Evolutionary conservation across 2,113 vertebrate genomes (phyloP), one percentile per base, ranked within the genome.

Genomic region (Numida meleagris): DNA sequence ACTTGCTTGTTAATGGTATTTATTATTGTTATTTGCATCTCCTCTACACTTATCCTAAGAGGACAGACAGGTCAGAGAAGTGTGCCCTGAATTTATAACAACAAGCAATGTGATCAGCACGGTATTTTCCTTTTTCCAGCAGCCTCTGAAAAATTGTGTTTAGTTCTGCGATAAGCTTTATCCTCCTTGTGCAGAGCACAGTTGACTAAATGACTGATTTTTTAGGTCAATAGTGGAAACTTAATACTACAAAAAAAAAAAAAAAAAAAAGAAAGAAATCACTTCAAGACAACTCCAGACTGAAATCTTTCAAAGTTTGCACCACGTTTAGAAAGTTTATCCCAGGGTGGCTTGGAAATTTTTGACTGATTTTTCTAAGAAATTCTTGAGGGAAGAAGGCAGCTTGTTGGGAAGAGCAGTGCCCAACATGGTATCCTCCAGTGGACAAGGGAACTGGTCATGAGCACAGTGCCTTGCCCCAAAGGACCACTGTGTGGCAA

Each of bases 121-220:
- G 10, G 59, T 45, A 59, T 86, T 73, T 93, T 85, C 31, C 31
- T 36, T 36, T 48, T 66, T 46, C n/a, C 40, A 80, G 33, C 50
- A 85, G 79, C 16, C 50, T 38, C 70, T 74, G 65, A 93, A 88
- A 92, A 95, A 81, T 61, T 74, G 20, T 31, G 10, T 68, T 93
- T 78, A 10, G 55, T 63, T 92, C 57, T 83, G 61, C 63, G 92
- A 96, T 94, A 96, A 96, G 94, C 68, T 94, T 95, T 96, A 96
- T 94, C 96, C 92, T 86, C 51, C 33, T 38, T 9, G 23, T 73
- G 42, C 80, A 92, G 92, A 86, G 23, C 76, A 36, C 57, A 2
- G 17, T 13, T 96, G 82, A 92, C 82, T 75, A 71, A 93, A 92
- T 94, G 90, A 93, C 76, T 86, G 92, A 88, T 83, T 90, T 86